Conservation (phyloP, 37 sponge, comb jelly and placozoan species). For the Trichoplax adhaerens region DNA sequence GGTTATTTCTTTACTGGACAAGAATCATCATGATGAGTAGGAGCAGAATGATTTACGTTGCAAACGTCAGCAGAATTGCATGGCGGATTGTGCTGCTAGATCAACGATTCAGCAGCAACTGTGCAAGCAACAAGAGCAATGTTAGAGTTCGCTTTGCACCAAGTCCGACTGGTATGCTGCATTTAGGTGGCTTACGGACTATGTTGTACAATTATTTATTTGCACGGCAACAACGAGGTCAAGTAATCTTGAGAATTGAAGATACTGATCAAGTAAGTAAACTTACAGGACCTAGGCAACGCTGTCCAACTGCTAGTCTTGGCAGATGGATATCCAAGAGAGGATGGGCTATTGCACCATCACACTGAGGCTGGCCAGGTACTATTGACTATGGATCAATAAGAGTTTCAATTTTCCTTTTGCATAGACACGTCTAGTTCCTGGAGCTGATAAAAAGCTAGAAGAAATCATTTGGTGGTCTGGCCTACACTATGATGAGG, state of each 20-base stretch:
- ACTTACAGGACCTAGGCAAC: constrained; percentile 22
- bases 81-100: no score
- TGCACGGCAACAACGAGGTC: constrained; percentile 41
- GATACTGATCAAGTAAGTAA: constrained; percentile 54
- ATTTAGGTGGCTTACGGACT: constrained; percentile 72
- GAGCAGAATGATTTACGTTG: no score
- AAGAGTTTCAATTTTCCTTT: no score
- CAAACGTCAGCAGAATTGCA: no score
- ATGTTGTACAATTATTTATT: constrained; percentile 67
- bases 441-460: constrained; percentile 22
- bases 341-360: no score
- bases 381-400: no score
- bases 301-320: no score
- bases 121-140: neutral
- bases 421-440: constrained; percentile 13
- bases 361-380: no score
- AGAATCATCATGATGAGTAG: no score
- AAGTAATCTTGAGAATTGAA: constrained; percentile 46
- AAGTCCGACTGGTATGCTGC: constrained; percentile 69
- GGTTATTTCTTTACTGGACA: no score
- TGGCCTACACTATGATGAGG: constrained; percentile 52
- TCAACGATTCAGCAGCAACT: no score
- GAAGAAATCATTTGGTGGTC: constrained; percentile 25
- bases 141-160: constrained; percentile 80
- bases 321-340: no score